A percentile compares a stretch with the other conserved stretches of the same genome.
phyloP scores from a whole-genome alignment of 2,797 vertebrate genomes.

The Fratercula arctica region DNA sequence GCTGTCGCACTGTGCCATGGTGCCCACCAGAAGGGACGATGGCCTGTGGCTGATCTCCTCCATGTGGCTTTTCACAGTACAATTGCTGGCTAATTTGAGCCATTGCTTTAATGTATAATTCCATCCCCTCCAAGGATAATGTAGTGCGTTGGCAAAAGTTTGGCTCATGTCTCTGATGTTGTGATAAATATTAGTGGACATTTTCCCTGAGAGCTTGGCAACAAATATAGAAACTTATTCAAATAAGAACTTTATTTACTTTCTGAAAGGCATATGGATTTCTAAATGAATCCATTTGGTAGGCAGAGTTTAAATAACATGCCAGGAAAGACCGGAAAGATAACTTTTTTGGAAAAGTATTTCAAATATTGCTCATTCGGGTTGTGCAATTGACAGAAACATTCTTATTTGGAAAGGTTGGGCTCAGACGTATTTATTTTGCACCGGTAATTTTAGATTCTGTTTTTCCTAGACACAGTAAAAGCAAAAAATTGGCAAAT shows the following conservation, averaged over 20 bases:
- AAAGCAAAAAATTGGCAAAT: neutral
- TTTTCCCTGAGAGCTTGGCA: neutral
- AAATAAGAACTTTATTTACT: conserved; percentile 11
- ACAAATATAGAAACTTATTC: conserved; percentile 1
- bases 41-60: neutral
- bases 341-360: neutral
- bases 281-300: conserved; percentile 36
- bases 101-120: neutral
- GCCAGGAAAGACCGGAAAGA: neutral
- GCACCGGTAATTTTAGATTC: neutral
- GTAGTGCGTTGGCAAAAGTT: neutral
- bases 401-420: neutral
- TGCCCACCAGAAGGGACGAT: neutral
- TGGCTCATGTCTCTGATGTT: neutral
- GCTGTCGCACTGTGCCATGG: neutral
- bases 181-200: neutral
- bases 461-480: neutral
- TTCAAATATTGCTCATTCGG: neutral
- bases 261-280: conserved; percentile 5
- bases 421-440: neutral
- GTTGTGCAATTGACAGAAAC: neutral
- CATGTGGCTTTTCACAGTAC: neutral
- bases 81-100: neutral
- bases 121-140: neutral
- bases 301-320: neutral